Conservation (phyloP, 2,888 invertebrate genomes). For the Dynastes hyllus region DNA sequence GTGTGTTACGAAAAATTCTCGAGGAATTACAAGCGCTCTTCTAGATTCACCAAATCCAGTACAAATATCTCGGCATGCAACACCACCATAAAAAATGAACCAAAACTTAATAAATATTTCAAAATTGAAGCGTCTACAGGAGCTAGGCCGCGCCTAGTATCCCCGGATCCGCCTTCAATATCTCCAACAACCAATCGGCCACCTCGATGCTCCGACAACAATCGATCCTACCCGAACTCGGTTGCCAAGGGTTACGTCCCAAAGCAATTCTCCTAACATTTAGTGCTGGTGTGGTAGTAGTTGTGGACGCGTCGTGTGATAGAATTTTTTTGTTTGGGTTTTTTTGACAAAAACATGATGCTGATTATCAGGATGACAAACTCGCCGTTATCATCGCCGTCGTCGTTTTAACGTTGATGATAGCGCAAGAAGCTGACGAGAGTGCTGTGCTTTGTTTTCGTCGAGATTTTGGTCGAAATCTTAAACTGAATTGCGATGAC, state of each 20-base stretch:
- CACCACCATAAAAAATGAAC: constrained; percentile 49
- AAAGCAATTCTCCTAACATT: constrained; percentile 68
- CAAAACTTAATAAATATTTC: constrained; percentile 60
- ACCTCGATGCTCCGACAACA: constrained; percentile 57
- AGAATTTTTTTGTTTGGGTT: constrained; percentile 52
- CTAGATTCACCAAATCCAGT: background rate
- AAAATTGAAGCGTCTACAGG: constrained; percentile 56
- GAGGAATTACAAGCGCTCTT: too few species aligned
- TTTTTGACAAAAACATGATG: constrained; percentile 54
- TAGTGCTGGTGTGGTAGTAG: constrained; percentile 70
- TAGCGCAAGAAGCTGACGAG: background rate
- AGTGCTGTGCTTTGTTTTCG: constrained; percentile 27
- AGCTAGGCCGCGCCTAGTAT: constrained; percentile 54
- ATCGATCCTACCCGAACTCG: constrained; percentile 64
- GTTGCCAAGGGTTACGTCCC: constrained; percentile 71
- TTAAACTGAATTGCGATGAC: constrained; percentile 7
- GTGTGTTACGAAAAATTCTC: too few species aligned
- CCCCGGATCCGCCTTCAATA: constrained; percentile 51
- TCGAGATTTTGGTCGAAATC: background rate
- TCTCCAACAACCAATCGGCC: constrained; percentile 61
- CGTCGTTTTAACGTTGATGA: constrained; percentile 51
- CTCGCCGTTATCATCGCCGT: constrained; percentile 56
- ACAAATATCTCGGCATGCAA: constrained; percentile 16
- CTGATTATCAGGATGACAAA: constrained; percentile 42
- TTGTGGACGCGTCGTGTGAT: constrained; percentile 66